These are phyloP conservation scores for Oenanthe oenanthe DNA, from an alignment of 2,113 vertebrate species.

Conservation along the genomic window DNA sequence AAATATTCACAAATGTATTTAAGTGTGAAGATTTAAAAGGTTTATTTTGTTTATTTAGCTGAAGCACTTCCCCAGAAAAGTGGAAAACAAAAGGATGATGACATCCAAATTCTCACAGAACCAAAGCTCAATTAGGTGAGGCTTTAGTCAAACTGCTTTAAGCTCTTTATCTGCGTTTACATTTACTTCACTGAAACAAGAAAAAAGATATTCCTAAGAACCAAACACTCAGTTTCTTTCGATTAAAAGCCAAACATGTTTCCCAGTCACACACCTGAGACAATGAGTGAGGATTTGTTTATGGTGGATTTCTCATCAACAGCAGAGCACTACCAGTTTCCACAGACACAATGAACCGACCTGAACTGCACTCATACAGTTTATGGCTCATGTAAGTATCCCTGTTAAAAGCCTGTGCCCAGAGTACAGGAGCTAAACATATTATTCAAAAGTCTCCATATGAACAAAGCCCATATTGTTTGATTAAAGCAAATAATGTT, in stretches of 20 bases:
- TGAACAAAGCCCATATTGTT: not conserved
- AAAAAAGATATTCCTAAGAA: not conserved
- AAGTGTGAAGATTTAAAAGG: constrained; percentile 8
- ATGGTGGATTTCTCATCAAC: not conserved
- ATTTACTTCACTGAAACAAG: constrained; percentile 5
- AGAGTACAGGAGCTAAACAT: not conserved
- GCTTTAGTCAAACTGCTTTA: not conserved
- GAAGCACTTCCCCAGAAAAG: not conserved
- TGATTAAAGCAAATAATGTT: not conserved
- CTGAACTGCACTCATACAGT: not conserved
- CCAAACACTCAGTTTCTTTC: not conserved
- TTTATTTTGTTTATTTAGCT: not conserved
- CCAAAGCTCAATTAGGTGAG: not conserved
- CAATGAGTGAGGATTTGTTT: not conserved
- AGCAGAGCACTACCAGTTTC: not conserved
- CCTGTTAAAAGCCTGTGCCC: not conserved
- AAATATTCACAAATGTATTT: constrained; percentile 4
- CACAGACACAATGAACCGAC: not conserved
- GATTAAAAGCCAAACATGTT: not conserved
- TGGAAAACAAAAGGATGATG: not conserved
- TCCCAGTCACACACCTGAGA: not conserved
- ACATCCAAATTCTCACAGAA: not conserved
- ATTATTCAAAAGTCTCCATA: not conserved
- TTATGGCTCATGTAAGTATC: not conserved
- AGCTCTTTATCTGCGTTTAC: not conserved